Conservation (phyloP, 2,113 vertebrate genomes). For the Antechinus flavipes region DNA sequence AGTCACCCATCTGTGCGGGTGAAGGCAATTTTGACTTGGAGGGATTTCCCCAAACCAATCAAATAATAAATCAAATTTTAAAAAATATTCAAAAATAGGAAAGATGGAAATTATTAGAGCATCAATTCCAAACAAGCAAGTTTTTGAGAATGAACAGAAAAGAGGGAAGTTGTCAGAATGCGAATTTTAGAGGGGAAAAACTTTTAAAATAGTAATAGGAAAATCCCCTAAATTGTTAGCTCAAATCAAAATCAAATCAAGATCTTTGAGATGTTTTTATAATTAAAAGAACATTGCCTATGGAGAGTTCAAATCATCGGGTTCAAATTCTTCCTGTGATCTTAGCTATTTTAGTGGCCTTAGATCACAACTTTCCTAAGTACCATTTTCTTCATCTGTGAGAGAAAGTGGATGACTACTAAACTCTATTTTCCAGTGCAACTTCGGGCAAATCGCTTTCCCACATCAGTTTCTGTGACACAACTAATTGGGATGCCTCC, state of each 20-base stretch:
- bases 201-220: neutral
- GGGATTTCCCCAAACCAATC: too few species aligned
- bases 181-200: neutral
- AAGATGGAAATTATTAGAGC: neutral
- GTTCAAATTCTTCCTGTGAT: too few species aligned
- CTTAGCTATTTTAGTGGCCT: too few species aligned
- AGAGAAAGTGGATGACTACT: too few species aligned
- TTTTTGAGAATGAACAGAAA: neutral
- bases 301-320: too few species aligned
- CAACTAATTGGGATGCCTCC: neutral
- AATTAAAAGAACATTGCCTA: neutral
- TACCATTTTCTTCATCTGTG: too few species aligned
- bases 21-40: neutral
- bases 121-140: neutral
- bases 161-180: slow-evolving; percentile 39
- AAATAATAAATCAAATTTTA: too few species aligned
- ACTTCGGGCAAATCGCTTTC: too few species aligned
- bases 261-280: neutral
- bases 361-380: too few species aligned
- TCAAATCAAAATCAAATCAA: neutral
- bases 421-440: too few species aligned
- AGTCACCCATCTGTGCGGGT: neutral
- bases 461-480: neutral
- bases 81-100: neutral
- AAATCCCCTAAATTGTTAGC: neutral